phyloP scores from a whole-genome alignment of 2,797 vertebrate genomes.

The Ispidina picta region DNA sequence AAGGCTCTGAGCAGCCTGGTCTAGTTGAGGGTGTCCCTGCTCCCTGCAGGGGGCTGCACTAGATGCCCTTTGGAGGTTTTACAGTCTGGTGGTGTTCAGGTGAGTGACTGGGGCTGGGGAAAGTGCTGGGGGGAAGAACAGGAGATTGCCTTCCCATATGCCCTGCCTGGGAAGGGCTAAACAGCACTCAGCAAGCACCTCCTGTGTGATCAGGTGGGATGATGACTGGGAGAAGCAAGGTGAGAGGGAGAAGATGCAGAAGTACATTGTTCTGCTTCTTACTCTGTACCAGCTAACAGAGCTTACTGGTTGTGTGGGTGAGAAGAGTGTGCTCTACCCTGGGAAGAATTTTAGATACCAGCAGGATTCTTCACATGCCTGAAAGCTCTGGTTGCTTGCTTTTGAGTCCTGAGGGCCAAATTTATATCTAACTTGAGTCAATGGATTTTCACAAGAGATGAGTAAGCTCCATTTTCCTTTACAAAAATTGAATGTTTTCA shows the following conservation, averaged over 20 bases:
- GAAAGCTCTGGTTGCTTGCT: background rate
- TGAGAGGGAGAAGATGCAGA: background rate
- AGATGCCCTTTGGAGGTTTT: background rate
- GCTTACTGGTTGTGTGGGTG: background rate
- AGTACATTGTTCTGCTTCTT: background rate
- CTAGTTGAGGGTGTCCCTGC: no score
- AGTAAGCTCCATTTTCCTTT: background rate
- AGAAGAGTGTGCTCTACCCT: background rate
- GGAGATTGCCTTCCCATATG: background rate
- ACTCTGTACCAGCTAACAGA: background rate
- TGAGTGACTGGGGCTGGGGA: background rate
- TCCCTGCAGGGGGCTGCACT: no score
- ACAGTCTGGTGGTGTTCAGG: background rate
- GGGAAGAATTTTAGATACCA: background rate
- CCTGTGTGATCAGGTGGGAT: background rate
- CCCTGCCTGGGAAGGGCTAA: background rate
- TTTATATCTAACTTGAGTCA: background rate
- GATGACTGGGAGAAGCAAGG: background rate
- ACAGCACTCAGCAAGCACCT: background rate
- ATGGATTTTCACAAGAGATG: background rate
- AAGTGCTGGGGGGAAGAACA: accelerated
- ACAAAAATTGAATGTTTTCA: background rate
- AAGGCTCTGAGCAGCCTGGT: no score
- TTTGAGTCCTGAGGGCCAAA: background rate
- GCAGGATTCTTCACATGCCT: background rate